A percentile compares a stretch with the other conserved stretches of the same genome.
These are phyloP conservation scores for Centropus unirufus DNA, from an alignment of 2,113 vertebrate species.

Conservation along the genomic window DNA sequence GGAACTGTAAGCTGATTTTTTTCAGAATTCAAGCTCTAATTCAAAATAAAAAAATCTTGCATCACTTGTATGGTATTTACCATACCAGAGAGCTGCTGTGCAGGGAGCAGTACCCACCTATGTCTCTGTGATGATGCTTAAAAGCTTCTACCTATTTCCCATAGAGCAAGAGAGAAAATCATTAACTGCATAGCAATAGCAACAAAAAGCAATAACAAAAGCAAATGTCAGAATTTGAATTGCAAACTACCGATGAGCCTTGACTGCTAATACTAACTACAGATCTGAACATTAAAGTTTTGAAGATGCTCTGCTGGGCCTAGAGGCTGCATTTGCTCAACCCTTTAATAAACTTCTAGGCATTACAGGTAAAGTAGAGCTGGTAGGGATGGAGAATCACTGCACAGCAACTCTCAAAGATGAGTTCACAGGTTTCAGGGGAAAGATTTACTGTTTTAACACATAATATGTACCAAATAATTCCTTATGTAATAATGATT, in stretches of 20 bases:
- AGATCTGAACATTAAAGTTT: not conserved
- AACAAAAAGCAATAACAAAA: not conserved
- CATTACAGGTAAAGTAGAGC: not conserved
- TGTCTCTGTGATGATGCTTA: not conserved
- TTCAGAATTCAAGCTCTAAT: not conserved
- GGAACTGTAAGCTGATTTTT: not conserved
- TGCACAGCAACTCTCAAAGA: not conserved
- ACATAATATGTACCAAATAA: not conserved
- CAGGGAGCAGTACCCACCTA: not conserved
- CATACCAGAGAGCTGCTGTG: not conserved
- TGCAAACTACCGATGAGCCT: not conserved
- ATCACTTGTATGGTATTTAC: no score
- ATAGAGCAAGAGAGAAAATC: not conserved
- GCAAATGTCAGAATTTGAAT: constrained; percentile 35
- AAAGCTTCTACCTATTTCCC: not conserved
- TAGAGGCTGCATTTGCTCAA: not conserved
- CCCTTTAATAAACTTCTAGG: not conserved
- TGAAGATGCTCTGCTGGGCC: not conserved
- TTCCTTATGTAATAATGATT: no score
- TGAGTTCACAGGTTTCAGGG: not conserved
- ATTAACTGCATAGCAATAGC: not conserved
- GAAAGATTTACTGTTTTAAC: not conserved
- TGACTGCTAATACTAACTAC: not conserved
- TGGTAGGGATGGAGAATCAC: not conserved
- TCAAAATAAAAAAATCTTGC: no score